Base-by-base conservation (phyloP, 2,797 vertebrate species). In the Oreonectes daqikongensis region DNA sequence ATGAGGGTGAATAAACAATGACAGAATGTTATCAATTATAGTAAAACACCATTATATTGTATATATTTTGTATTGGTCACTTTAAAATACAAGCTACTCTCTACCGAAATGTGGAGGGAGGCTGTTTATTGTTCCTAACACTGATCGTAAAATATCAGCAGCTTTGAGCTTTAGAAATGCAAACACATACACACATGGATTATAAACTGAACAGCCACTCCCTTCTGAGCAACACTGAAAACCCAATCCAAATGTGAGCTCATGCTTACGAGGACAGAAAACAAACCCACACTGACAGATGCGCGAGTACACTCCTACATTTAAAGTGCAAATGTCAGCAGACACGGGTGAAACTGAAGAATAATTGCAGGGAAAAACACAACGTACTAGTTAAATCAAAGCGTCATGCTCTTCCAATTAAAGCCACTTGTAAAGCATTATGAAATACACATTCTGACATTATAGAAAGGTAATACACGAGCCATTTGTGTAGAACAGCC, bases 171-270 rank as follows among this genome's bases (percentile, higher is more conserved):
- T 32, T 44, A 66, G 53, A 74, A 73, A 66, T 74, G 18, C 46
- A 68, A 83, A 82, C 60, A 73, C 22, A 67, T 20, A 68, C 10
- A 50, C 32, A 77, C 40, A 65, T 28, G 50, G 61, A 59, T 48
- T 9, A 40, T 26, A 46, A 61, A 53, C 52, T 38, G 70, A 60
- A 64, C 70, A 10, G 57, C 75, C 80, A 75, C 83, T 78, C 83
- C 83, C 78, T 77, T 64, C 65, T 48, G 60, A 81, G 67, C 71
- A 50, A 61, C 35, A 30, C 57, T 32, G 30, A 77, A 24, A 76
- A 71, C 26, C n/a, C 79, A 61, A 40, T 85, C 79, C 81, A 84
- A 83, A 69, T 76, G 74, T 85, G 81, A 85, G 73, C 75, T 82
- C 82, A 85, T 81, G 77, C 78, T 72, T 75, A 65, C 48, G 67